Evolutionary conservation across 2,113 vertebrate genomes (phyloP), one percentile per base, ranked within the genome.

Genomic region (Hystrix brachyura): DNA sequence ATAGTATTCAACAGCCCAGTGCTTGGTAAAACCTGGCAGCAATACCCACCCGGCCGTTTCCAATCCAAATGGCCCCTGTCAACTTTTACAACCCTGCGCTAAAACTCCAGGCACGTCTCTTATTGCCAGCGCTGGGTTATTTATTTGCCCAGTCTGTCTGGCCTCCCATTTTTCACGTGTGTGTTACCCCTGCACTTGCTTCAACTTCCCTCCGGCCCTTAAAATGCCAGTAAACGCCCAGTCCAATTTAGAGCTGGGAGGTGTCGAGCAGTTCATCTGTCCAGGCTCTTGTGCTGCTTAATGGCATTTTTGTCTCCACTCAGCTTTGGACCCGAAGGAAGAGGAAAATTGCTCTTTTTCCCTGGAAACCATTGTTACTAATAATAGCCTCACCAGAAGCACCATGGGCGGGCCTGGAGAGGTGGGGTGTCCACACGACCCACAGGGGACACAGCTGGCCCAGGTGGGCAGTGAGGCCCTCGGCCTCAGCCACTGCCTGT

Each of bases 1-100:
- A 53, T 89, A 86, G 93, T 91, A 84, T 96, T 95, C 94, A 96
- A 87, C 93, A 95, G 95, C 91, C 74, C 5, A 74, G 96, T n/a
- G 15, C 96, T 97, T 97, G 97, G 96, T 97, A 97, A 93, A 97
- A 94, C 78, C 93, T 96, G 69, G 95, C 90, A 89, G 94, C 95
- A 69, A 92, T 97, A 97, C 81, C 95, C 96, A 95, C 82, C 29
- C 71, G 81, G 94, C 64, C 97, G 91, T 96, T 97, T 97, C 87
- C 85, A 92, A n/a, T 93, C 97, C 96, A 96, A 96, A 98, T 83
- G 71, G 51, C 95, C 95, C 92, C 94, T 92, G 95, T 97, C 95
- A 96, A 87, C 93, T 96, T 97, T 94, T 97, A 97, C 96, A 95
- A 86, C 95, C 90, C 95, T 1, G 2, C 57, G 71, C 78, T 95